Evolutionary conservation across 2,113 vertebrate species (phyloP).

Genomic region (Sceloporus tristichus): DNA sequence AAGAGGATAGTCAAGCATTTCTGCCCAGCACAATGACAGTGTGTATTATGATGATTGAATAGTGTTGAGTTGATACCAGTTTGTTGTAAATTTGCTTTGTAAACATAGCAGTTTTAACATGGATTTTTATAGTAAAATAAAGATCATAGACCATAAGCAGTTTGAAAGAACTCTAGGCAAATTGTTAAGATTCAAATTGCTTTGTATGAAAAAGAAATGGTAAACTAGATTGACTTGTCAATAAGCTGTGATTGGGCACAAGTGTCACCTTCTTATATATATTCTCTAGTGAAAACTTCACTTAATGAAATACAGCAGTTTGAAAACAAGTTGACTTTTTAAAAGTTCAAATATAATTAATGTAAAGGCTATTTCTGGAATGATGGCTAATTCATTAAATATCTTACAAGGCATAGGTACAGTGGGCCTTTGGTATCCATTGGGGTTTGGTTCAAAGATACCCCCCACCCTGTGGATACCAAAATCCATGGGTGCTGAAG

Average conservation of each 20-base stretch:
- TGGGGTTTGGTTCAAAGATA: too few species aligned
- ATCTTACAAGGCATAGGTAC: not conserved
- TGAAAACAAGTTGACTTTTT: constrained; percentile 60
- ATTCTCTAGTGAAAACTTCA: constrained; percentile 60
- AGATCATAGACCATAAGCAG: not conserved
- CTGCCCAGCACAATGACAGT: not conserved
- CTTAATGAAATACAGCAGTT: constrained; percentile 62
- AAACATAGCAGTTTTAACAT: constrained; percentile 15
- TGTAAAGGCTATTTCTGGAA: constrained; percentile 38
- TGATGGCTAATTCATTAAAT: not conserved
- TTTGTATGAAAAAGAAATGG: constrained; percentile 49
- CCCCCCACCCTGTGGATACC: too few species aligned
- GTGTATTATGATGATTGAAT: constrained; percentile 5
- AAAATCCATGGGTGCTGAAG: too few species aligned
- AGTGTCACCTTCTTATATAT: constrained; percentile 52
- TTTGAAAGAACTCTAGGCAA: constrained; percentile 36
- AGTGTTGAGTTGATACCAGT: too few species aligned
- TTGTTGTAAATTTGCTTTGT: not conserved
- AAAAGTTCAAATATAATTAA: constrained; percentile 53
- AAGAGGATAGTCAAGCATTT: too few species aligned
- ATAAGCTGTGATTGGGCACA: constrained; percentile 72
- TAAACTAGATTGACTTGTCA: constrained; percentile 70
- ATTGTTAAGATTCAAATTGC: constrained; percentile 57
- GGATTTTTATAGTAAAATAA: constrained; percentile 29
- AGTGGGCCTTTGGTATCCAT: too few species aligned